phyloP scores from a whole-genome alignment of 1,140 invertebrate genomes.

The Copidosoma floridanum region DNA sequence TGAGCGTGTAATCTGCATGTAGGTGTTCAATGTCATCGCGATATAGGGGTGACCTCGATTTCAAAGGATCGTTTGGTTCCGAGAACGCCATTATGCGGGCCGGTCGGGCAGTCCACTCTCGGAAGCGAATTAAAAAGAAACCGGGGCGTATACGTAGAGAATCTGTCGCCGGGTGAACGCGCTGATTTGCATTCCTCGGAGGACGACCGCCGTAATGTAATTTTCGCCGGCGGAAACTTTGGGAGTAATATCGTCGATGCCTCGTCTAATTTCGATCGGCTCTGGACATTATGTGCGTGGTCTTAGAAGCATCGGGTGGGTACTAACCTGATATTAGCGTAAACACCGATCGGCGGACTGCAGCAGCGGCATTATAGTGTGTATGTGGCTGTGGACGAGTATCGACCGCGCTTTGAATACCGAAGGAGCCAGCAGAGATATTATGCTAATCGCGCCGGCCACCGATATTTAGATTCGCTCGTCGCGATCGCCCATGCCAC shows the following conservation, averaged over 20 bases:
- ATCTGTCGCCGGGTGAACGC: background rate
- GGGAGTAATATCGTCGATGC: constrained; percentile 29
- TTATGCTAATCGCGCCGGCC: constrained; percentile 46
- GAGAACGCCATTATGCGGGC: constrained; percentile 17
- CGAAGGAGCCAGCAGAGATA: constrained; percentile 45
- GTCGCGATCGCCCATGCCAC: background rate
- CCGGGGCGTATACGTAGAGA: background rate
- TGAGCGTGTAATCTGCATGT: too few species aligned
- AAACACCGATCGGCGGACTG: constrained; percentile 49
- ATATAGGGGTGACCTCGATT: constrained; percentile 20
- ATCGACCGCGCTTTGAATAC: constrained; percentile 47
- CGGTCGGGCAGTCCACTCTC: background rate
- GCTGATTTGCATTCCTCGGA: constrained; percentile 9
- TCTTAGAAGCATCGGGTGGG: constrained; percentile 42
- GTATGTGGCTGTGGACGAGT: constrained; percentile 18
- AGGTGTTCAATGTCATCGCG: too few species aligned
- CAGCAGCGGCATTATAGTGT: constrained; percentile 43
- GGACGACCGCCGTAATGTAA: constrained; percentile 11
- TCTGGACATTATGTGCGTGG: constrained; percentile 49
- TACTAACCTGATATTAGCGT: constrained; percentile 51
- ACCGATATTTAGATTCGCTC: constrained; percentile 34
- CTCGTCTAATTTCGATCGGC: constrained; percentile 47
- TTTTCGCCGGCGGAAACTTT: constrained; percentile 10
- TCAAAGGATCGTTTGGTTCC: constrained; percentile 7
- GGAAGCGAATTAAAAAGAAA: constrained; percentile 22